Conservation (phyloP, 2,888 invertebrate genomes). For the Oxytorus armatus region DNA sequence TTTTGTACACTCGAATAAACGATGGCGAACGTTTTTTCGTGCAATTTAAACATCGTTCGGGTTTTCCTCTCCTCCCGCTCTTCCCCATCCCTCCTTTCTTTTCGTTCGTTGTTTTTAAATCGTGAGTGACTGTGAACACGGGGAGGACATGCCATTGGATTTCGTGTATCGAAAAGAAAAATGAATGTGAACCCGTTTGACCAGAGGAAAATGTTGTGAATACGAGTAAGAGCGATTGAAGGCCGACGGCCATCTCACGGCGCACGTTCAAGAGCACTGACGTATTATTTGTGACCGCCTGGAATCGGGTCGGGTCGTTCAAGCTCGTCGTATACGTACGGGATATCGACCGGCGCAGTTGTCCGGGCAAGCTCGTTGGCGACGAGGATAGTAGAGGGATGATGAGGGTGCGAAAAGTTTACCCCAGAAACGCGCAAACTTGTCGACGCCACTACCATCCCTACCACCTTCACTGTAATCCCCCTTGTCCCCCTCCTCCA, state of each 20-base stretch:
- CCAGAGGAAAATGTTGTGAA: slow-evolving; percentile 21
- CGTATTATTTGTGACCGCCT: slow-evolving; percentile 69
- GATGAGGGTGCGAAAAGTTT: slow-evolving; percentile 65
- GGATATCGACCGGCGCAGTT: slow-evolving; percentile 70
- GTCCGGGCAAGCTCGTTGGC: slow-evolving; percentile 64
- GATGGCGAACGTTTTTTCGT: background rate
- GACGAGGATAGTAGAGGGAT: slow-evolving; percentile 37
- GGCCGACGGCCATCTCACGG: slow-evolving; percentile 59
- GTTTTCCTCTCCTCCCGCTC: background rate
- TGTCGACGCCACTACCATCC: slow-evolving; percentile 63
- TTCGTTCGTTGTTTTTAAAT: background rate
- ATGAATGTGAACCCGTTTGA: slow-evolving; percentile 42
- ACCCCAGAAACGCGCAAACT: slow-evolving; percentile 64
- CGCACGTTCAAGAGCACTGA: slow-evolving; percentile 68
- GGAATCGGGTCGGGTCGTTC: slow-evolving; percentile 72
- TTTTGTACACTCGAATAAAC: background rate
- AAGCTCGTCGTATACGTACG: slow-evolving; percentile 67
- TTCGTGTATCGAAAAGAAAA: slow-evolving; percentile 24
- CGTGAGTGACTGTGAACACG: slow-evolving; percentile 7
- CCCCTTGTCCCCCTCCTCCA: too few relatives aligned
- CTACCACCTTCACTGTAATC: slow-evolving; percentile 25
- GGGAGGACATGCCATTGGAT: slow-evolving; percentile 1
- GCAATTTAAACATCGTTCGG: background rate
- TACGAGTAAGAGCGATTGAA: slow-evolving; percentile 51
- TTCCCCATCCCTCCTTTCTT: background rate